These are phyloP conservation scores for Chaetogeoica ovagalla DNA, from an alignment of 2,888 invertebrate genomes.

Conservation along the genomic window DNA sequence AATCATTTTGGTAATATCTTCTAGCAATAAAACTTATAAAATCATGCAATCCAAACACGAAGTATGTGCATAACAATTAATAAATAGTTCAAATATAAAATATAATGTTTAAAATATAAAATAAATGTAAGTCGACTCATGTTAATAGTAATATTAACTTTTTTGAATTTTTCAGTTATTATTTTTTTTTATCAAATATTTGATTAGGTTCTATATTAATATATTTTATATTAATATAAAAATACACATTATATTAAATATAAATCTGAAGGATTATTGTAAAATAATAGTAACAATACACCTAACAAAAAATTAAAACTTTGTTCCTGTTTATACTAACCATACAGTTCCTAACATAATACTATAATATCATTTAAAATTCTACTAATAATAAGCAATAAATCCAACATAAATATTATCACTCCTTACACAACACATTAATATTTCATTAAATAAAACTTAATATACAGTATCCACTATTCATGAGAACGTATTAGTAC, in stretches of 20 bases:
- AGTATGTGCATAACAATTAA: conserved; percentile 47
- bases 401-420: conserved; percentile 7
- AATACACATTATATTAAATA: neutral
- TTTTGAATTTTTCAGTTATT: neutral
- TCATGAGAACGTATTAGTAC: neutral
- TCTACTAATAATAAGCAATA: conserved; percentile 5
- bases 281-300: neutral
- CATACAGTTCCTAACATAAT: neutral
- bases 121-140: neutral
- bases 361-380: neutral
- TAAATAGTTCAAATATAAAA: conserved; percentile 28
- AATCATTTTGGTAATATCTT: conserved; percentile 9
- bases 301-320: neutral
- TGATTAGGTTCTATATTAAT: neutral
- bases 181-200: too few species aligned
- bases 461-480: neutral
- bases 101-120: neutral
- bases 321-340: neutral
- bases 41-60: conserved; percentile 52
- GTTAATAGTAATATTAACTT: neutral
- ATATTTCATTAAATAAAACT: neutral
- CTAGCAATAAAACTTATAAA: conserved; percentile 10
- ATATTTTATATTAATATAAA: neutral
- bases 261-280: neutral
- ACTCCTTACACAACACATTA: neutral